Base-by-base conservation (phyloP, 2,888 invertebrate genomes). In the Caenorhabditis becei region DNA sequence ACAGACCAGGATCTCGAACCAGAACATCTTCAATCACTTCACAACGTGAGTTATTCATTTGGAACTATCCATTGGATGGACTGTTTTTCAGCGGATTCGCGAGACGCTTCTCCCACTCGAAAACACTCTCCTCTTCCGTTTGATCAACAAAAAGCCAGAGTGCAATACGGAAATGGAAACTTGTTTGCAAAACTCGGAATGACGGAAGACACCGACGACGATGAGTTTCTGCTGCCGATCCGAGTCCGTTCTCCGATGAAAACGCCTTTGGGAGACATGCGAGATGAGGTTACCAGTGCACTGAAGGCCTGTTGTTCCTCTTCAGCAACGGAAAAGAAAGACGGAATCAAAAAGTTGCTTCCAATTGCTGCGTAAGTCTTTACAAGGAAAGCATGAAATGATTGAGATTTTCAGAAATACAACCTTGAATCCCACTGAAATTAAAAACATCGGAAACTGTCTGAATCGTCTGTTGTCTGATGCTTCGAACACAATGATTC, bases 371-470 rank as follows among this genome's bases (percentile, higher is more conserved):
- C 67, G 77, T 75, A 14, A 66, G 75, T 77, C 41, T 10, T 41
- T 2, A 35, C 8, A 44, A 1, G 2, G 35, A 59, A 59, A n/a
- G 32, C 32, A 26, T 24, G 18, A 66, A 54, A 18, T 10, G 23
- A 23, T 10, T 1, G 28, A 47, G 11, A 24, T 10, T 71, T 71
- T 65, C 58, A 72, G 72, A 20, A 63, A 74, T 11, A 41, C 65
- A 0, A 63, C 14, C 28, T 20, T 78, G 32, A 71, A 44, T 35
- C 10, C 70, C 14, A 37, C 44, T 0, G 79, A 80, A 51, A 63
- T 80, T 8, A 80, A 74, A 20, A 80, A 74, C 28, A 63, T 80
- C 23, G 79, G 79, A 18, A 69, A 67, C 35, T 69, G 67, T 47
- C 20, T 80, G 74, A 80, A 80, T 41, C 72, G 79, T 4, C 59